Evolutionary conservation across 2,113 vertebrate species (phyloP), one percentile per base, ranked within the genome.

Genomic region (Conger conger): DNA sequence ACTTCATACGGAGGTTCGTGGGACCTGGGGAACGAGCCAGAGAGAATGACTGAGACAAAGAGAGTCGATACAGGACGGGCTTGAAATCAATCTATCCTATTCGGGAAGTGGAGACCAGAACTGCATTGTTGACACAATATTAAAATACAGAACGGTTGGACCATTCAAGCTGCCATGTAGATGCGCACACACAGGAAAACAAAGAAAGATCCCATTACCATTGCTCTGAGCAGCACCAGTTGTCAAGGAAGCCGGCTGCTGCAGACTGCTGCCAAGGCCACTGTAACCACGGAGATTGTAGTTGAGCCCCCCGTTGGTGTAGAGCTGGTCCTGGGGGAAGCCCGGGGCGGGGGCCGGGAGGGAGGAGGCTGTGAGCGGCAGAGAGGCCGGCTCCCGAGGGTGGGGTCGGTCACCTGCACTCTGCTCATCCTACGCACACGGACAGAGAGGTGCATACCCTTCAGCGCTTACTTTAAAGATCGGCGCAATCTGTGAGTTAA

Each of bases 1-100:
- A 96, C 95, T 99, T 99, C 98, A 99, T 99, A 93, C 98, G 99
- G 92, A 99, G 96, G 95, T 99, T 98, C 78, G 98, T 99, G 84
- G 98, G 98, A 92, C 98, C 98, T 99, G 92, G 85, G 0, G 82
- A 63, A 45, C 45, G 15, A 50, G 45, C n/a, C n/a, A 68, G 38
- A 27, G 57, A 63, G 36, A 77, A 57, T 63, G 38, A 23, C 33
- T 45, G 35, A 80, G 38, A 36, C 15, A 30, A 33, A 38, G 89
- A 45, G 42, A 50, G 45, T 63, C 57, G 20, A 63, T 27, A 63
- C 57, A 63, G 57, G 57, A 27, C 57, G 27, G 57, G 20, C 20
- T 23, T 50, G 45, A 8, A 15, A 3, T 63, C 45, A 15, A 3
- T 63, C 4, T 27, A 63, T 63, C 20, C 23, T 27, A 63, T 27